phyloP scores from a whole-genome alignment of 2,888 invertebrate species.

The Troides oblongomaculatus region DNA sequence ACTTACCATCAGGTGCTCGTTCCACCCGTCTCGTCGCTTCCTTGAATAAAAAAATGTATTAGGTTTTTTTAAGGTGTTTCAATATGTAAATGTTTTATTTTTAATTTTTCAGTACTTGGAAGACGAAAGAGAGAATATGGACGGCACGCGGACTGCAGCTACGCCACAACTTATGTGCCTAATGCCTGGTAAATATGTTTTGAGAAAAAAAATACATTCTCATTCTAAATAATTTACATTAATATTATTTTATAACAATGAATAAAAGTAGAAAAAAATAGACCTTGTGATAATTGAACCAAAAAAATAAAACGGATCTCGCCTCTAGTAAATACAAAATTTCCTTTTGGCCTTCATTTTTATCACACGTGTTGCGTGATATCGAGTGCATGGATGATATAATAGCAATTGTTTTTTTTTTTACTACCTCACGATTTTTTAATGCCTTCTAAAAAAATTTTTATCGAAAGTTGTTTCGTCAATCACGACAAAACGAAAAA shows the following conservation, averaged over 20 bases:
- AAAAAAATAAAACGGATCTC: not conserved
- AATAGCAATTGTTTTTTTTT: not conserved
- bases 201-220: not conserved
- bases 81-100: slow-evolving; percentile 22
- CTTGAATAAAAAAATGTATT: too few species aligned
- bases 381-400: not conserved
- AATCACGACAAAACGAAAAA: too few species aligned
- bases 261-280: not conserved
- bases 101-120: slow-evolving; percentile 73
- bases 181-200: slow-evolving; percentile 62
- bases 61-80: not conserved
- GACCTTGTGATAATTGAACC: not conserved
- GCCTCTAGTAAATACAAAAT: not conserved
- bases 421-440: not conserved
- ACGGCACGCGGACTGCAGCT: slow-evolving; percentile 73
- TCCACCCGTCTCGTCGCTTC: too few species aligned
- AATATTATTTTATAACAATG: not conserved
- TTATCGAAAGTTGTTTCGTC: not conserved
- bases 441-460: not conserved
- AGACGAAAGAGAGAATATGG: slow-evolving; percentile 76
- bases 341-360: too few species aligned
- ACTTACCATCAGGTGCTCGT: too few species aligned
- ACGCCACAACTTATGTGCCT: slow-evolving; percentile 83
- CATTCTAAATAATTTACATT: not conserved
- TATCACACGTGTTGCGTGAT: not conserved